These are phyloP conservation scores for Itoplectis maculator DNA, from an alignment of 2,888 invertebrate genomes.

Conservation along the genomic window DNA sequence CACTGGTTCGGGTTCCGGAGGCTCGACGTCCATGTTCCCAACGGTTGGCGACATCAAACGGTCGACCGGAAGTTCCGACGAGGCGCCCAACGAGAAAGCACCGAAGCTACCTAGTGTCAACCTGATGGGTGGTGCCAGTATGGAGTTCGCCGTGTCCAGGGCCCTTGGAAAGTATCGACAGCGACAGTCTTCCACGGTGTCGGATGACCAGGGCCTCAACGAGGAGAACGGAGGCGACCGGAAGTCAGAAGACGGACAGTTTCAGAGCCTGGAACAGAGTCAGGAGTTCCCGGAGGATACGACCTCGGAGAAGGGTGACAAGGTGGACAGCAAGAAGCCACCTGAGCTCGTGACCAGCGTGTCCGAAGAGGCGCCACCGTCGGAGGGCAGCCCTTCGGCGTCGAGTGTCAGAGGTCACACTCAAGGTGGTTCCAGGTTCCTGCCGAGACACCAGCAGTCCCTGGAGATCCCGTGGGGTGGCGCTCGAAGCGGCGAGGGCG, in stretches of 20 bases:
- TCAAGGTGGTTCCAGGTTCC: conserved; percentile 85
- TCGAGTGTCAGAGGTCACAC: conserved; percentile 87
- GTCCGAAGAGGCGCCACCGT: conserved; percentile 86
- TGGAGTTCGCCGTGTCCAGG: conserved; percentile 94
- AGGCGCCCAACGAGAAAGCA: conserved; percentile 84
- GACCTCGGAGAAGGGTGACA: conserved; percentile 78
- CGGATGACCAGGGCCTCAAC: conserved; percentile 88
- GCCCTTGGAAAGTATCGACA: conserved; percentile 93
- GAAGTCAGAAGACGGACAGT: conserved; percentile 77
- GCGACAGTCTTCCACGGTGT: conserved; percentile 89
- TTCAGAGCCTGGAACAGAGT: conserved; percentile 75
- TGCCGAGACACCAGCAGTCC: conserved; percentile 91
- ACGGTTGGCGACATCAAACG: conserved; percentile 91
- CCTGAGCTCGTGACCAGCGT: conserved; percentile 81
- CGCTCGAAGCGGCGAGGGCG: conserved; percentile 86
- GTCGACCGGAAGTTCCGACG: conserved; percentile 87
- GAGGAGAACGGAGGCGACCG: conserved; percentile 85
- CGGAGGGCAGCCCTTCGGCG: conserved; percentile 89
- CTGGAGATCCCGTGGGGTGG: conserved; percentile 91
- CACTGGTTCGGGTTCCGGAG: conserved; percentile 87
- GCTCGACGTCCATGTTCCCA: conserved; percentile 88
- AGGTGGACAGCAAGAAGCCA: conserved; percentile 75
- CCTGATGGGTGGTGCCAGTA: conserved; percentile 88
- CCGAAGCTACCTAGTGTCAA: conserved; percentile 86
- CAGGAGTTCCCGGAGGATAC: conserved; percentile 78